Evolutionary conservation across 2,113 vertebrate species (phyloP).

Genomic region (Sula dactylatra): DNA sequence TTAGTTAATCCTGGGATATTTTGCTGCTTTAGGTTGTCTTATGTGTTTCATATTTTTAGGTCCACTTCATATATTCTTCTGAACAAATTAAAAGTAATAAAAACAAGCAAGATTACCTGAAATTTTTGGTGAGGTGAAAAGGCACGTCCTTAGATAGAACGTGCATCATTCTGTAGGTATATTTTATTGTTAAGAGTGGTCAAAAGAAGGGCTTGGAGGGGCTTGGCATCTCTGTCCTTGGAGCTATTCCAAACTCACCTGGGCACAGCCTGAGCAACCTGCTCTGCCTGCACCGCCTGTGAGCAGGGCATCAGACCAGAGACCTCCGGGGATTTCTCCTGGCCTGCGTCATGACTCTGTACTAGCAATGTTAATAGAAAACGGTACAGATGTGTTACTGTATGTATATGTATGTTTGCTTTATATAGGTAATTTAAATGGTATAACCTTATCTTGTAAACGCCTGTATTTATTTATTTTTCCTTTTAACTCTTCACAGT

Average conservation of each 20-base stretch:
- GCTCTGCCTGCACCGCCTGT: not conserved
- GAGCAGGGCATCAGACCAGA: fast-evolving
- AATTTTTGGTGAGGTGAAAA: not conserved
- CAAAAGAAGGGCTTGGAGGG: not conserved
- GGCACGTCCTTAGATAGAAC: not conserved
- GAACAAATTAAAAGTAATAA: not conserved
- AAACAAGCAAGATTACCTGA: not conserved
- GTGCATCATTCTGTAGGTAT: not conserved
- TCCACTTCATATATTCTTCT: not conserved
- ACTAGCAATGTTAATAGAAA: not conserved
- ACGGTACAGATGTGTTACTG: not conserved
- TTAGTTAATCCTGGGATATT: not conserved
- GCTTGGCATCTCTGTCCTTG: not conserved
- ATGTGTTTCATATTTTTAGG: not conserved
- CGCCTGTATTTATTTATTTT: not conserved
- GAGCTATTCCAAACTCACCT: not conserved
- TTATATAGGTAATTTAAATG: not conserved
- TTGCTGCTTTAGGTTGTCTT: not conserved
- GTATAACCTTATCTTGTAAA: not conserved
- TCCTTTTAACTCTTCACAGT: not conserved
- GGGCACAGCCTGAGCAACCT: not conserved
- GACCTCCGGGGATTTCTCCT: not conserved
- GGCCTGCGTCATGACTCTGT: not conserved
- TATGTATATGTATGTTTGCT: not conserved
- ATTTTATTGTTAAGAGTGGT: not conserved